These are phyloP conservation scores for Rhadinocentrus ornatus DNA, from an alignment of 2,797 vertebrate species.

Conservation along the genomic window DNA sequence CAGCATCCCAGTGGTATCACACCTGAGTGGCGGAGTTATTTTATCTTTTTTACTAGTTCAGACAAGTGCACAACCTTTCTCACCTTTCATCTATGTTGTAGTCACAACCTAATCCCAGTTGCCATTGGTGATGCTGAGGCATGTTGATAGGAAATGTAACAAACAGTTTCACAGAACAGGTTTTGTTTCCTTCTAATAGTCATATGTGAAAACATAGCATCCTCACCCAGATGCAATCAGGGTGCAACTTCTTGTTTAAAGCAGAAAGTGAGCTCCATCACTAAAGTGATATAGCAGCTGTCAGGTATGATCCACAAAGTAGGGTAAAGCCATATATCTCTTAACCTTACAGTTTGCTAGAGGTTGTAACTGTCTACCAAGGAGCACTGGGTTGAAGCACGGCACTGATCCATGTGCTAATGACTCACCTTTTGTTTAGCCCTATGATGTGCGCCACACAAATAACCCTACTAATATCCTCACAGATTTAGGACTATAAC, in stretches of 20 bases:
- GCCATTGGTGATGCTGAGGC: background rate
- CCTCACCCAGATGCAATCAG: background rate
- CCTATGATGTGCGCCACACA: constrained; percentile 5
- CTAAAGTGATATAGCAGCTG: constrained; percentile 19
- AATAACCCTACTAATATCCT: constrained; percentile 27
- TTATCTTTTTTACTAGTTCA: constrained; percentile 4
- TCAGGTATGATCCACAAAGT: constrained; percentile 18
- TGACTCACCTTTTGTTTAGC: constrained; percentile 52
- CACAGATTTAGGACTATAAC: too few relatives aligned
- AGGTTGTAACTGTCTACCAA: constrained; percentile 18
- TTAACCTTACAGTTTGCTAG: constrained; percentile 40
- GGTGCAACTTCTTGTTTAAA: constrained; percentile 1
- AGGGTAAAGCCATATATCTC: constrained; percentile 14
- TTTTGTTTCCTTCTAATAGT: background rate
- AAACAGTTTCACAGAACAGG: background rate
- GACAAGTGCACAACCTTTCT: constrained; percentile 6
- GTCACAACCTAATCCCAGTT: background rate
- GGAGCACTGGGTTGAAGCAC: constrained; percentile 8
- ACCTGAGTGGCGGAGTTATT: constrained; percentile 16
- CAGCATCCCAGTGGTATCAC: constrained; percentile 1
- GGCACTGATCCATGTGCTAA: constrained; percentile 43
- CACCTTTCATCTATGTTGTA: background rate
- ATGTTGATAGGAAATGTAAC: constrained; percentile 4
- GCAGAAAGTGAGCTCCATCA: constrained; percentile 5
- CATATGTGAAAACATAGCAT: constrained; percentile 1